phyloP scores from a whole-genome alignment of 2,113 vertebrate genomes.

The Actenoides hombroni region DNA sequence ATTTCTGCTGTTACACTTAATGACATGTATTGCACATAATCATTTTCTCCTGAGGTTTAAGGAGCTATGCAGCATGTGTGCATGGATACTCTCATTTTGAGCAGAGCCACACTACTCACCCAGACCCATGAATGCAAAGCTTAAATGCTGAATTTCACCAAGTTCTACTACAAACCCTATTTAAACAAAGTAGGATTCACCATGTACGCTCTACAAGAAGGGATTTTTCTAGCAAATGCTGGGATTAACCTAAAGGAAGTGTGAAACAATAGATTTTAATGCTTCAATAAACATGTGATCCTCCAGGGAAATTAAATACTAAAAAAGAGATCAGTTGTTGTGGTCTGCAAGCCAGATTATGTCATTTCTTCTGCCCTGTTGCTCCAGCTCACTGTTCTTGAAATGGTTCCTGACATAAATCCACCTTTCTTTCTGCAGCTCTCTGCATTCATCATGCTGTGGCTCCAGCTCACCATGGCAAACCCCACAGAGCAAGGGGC shows the following conservation, averaged over 20 bases:
- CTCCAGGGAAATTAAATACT: conserved; percentile 17
- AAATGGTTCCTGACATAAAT: background rate
- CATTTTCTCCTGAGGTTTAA: conserved; percentile 35
- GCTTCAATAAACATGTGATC: conserved; percentile 37
- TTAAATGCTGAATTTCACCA: conserved; percentile 29
- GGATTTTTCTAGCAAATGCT: conserved; percentile 20
- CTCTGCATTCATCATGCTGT: fast-evolving
- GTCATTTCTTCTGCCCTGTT: background rate
- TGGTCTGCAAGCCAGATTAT: background rate
- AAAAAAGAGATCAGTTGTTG: background rate
- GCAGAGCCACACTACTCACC: background rate
- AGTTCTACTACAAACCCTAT: background rate
- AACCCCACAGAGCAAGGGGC: fast-evolving
- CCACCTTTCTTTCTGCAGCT: background rate
- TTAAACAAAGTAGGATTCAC: conserved; percentile 28
- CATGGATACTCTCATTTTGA: conserved; percentile 30
- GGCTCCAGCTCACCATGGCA: background rate
- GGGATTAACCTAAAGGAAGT: conserved; percentile 43
- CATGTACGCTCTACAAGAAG: background rate
- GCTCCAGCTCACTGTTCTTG: background rate
- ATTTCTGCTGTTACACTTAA: conserved; percentile 13
- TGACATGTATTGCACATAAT: background rate
- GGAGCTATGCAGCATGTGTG: background rate
- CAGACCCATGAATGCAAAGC: background rate
- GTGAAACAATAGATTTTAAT: conserved; percentile 10